Base-by-base conservation (phyloP, 2,888 invertebrate genomes). In the Leucophora obtusa region DNA sequence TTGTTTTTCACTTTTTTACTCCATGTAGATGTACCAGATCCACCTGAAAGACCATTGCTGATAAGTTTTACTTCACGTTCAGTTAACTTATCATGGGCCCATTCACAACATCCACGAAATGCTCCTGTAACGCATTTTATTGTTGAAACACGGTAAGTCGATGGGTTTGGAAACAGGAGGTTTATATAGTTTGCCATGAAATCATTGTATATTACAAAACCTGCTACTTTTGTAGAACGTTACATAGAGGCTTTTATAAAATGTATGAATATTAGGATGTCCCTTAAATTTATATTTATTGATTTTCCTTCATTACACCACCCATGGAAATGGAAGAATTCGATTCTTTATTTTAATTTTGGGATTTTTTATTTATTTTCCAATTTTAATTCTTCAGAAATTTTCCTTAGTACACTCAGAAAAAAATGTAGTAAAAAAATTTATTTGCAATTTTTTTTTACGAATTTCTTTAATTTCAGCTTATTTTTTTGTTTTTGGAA, bases 11-110 rank as follows among this genome's bases (percentile, higher is more conserved):
- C 8, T 56, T 35, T 24, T 10, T 10, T 10, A 17, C 5, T 47
- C 58, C 28, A 17, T 21, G 69, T 59, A 93, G 93, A 93, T 92
- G 93, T 94, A 86, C 94, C 94, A 79, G 93, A 93, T 88, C 93
- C 94, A 83, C 94, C 94, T 84, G 94, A 94, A 85, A 92, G 93
- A 84, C 94, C 95, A 83, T 91, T 95, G 87, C 92, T 94, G 88
- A 92, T 93, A 90, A 93, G 93, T 89, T 95, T 94, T 91, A 94
- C 94, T 82, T 94, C 94, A 83, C 92, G 94, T 84, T 93, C 94
- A 53, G 94, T 94, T 86, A 94, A 94, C 90, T 91, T 95, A 86
- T 94, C 94, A 70, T 95, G 95, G 95, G 93, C 94, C 76, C 93
- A 93, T 79, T 93, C 94, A 83, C 92, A 92, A 85, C 93, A 94